Conservation (phyloP, 2,888 invertebrate species). For the Xylota segnis region DNA sequence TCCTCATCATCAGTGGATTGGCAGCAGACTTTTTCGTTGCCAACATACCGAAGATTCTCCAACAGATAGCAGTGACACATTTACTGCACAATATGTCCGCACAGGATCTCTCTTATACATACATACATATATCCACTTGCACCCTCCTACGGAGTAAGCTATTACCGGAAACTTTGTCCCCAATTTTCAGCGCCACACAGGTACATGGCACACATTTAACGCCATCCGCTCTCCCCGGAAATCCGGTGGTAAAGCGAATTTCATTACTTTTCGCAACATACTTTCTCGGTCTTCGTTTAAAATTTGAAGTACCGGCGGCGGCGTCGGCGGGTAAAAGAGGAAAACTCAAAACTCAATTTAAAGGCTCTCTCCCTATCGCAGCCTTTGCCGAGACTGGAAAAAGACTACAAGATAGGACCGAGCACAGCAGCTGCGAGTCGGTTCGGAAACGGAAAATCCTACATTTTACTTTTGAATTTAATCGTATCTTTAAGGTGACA, state of each 20-base stretch:
- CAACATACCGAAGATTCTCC: background rate
- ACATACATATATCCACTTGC: background rate
- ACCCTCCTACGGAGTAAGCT: background rate
- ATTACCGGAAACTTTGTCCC: constrained; percentile 51
- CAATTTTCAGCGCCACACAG: constrained; percentile 24
- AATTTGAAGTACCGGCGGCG: background rate
- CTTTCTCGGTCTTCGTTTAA: constrained; percentile 3
- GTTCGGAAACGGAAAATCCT: background rate
- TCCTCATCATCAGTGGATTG: constrained; percentile 4
- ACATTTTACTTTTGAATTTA: constrained; percentile 1
- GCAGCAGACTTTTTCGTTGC: constrained; percentile 1
- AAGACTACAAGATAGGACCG: background rate
- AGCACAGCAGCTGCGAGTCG: background rate
- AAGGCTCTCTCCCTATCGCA: constrained; percentile 5
- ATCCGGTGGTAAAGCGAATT: constrained; percentile 56
- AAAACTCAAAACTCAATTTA: constrained; percentile 60
- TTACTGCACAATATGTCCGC: constrained; percentile 1
- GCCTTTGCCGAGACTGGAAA: constrained; percentile 3
- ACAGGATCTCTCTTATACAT: background rate
- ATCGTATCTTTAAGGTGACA: constrained; percentile 23
- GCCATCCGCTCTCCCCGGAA: constrained; percentile 15
- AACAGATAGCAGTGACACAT: constrained; percentile 17
- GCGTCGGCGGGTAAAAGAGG: background rate
- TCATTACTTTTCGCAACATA: constrained; percentile 47
- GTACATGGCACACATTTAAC: constrained; percentile 10